Evolutionary conservation across 2,888 invertebrate species (phyloP), one percentile per base, ranked within the genome.

Genomic region (Synergus laeviventris): DNA sequence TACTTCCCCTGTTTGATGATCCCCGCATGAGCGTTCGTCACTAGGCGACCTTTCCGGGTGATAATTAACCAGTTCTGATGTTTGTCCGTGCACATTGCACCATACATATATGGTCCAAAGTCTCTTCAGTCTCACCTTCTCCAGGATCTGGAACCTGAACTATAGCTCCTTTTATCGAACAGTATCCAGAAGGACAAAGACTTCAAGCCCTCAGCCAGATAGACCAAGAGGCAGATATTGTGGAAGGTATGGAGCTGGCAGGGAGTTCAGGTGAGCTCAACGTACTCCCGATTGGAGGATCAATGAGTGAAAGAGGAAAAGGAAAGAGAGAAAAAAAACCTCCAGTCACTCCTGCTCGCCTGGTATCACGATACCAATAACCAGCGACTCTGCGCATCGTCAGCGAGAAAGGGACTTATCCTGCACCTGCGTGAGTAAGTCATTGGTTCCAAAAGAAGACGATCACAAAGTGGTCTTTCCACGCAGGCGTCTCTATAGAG

Each of bases 331-430:
- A 31, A 8, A 49, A 31, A 31, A 42, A 18, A 18, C 42, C 64
- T 76, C 24, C 24, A 42, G 12, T 45, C 56, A 49, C 59, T 78
- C 38, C 81, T 87, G 76, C 39, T 79, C 74, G 77, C 87, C 87
- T 84, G 85, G 61, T 86, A 85, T 62, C 76, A 39, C 83, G 86
- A 87, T 86, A 84, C 84, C 87, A 87, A 86, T 86, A 87, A 84
- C 85, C 87, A 87, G 87, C 85, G 81, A 85, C 86, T 86, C 87
- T 86, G 87, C 86, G 87, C 87, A 87, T 76, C 86, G 84, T 87
- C 86, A 81, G 78, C 81, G 78, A 61, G 73, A 76, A 70, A 76
- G 73, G 24, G 39, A 76, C 74, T 74, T 74, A 62, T 62, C 62
- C 38, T 73, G 79, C 76, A 76, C 82, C 84, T 86, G 82, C 83